Evolutionary conservation across 2,888 invertebrate genomes (phyloP).

Genomic region (Axea sp.): DNA sequence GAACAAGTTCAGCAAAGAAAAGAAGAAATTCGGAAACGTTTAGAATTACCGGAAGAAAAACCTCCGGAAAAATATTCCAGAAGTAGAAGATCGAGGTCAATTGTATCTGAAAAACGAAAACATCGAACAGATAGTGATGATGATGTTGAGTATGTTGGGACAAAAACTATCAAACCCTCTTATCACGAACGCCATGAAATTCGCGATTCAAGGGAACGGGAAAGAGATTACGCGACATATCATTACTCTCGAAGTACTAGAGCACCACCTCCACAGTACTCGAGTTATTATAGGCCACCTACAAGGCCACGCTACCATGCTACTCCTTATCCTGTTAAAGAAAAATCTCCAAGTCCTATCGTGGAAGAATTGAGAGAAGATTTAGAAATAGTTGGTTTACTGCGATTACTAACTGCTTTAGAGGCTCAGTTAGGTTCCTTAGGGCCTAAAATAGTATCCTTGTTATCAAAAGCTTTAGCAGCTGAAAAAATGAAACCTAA

Average conservation of each 20-base stretch:
- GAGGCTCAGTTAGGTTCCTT: constrained; percentile 92
- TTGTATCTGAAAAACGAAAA: constrained; percentile 59
- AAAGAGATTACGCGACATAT: constrained; percentile 61
- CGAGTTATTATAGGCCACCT: constrained; percentile 63
- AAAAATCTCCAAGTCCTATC: constrained; percentile 71
- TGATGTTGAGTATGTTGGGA: constrained; percentile 77
- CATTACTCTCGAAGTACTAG: constrained; percentile 63
- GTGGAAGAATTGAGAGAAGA: constrained; percentile 74
- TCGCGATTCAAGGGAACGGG: constrained; percentile 35
- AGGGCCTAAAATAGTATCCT: constrained; percentile 88
- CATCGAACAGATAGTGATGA: constrained; percentile 74
- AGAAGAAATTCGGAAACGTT: constrained; percentile 84
- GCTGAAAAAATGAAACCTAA: constrained; percentile 87
- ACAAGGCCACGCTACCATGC: constrained; percentile 66
- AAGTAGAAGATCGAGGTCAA: constrained; percentile 64
- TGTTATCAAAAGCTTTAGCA: constrained; percentile 88
- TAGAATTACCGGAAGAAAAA: constrained; percentile 80
- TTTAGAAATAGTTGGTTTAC: constrained; percentile 79
- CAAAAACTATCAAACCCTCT: constrained; percentile 69
- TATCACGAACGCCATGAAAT: constrained; percentile 72
- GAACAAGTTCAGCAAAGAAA: constrained; percentile 85
- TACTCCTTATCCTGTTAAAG: constrained; percentile 76
- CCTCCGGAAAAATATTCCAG: constrained; percentile 69
- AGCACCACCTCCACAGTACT: constrained; percentile 55
- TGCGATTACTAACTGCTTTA: constrained; percentile 88